Conservation (phyloP, 1,140 invertebrate species). For the Philopotamus ludificatus region DNA sequence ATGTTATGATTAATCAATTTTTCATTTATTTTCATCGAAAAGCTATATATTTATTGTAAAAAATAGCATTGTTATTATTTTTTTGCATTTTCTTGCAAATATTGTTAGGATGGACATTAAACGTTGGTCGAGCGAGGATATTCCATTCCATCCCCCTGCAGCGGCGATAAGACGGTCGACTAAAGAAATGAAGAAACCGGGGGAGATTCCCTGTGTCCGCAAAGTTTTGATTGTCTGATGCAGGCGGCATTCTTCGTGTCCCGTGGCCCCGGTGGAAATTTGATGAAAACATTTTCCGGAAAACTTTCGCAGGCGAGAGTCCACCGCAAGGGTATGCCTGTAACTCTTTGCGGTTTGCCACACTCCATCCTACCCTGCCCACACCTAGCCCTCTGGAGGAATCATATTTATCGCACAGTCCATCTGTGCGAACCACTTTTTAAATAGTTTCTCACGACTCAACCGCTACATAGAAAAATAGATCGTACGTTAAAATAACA, state of each 20-base stretch:
- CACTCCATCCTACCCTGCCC: not conserved
- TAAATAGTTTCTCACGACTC: too few relatives aligned
- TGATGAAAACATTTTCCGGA: constrained; percentile 41
- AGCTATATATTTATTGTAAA: too few relatives aligned
- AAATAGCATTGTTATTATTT: too few relatives aligned
- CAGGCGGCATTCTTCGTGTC: constrained; percentile 33
- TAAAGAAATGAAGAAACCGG: constrained; percentile 33
- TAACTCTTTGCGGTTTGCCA: constrained; percentile 4
- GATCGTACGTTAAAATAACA: too few relatives aligned
- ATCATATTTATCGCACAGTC: constrained; percentile 36
- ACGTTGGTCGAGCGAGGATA: too few relatives aligned
- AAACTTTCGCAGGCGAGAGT: constrained; percentile 6
- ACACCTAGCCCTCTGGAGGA: too few relatives aligned
- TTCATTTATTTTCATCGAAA: too few relatives aligned
- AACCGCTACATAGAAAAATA: too few relatives aligned
- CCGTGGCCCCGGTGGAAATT: constrained; percentile 23
- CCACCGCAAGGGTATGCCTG: not conserved
- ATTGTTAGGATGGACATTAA: too few relatives aligned
- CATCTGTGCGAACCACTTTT: constrained; percentile 36
- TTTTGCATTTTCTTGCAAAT: too few relatives aligned
- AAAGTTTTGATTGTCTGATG: constrained; percentile 42
- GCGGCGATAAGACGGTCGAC: not conserved
- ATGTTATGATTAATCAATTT: too few relatives aligned
- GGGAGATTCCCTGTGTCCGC: constrained; percentile 35
- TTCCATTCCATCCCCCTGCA: constrained; percentile 1